Evolutionary conservation across 2,113 vertebrate genomes (phyloP), one percentile per base, ranked within the genome.

Genomic region (Pampusana beccarii): DNA sequence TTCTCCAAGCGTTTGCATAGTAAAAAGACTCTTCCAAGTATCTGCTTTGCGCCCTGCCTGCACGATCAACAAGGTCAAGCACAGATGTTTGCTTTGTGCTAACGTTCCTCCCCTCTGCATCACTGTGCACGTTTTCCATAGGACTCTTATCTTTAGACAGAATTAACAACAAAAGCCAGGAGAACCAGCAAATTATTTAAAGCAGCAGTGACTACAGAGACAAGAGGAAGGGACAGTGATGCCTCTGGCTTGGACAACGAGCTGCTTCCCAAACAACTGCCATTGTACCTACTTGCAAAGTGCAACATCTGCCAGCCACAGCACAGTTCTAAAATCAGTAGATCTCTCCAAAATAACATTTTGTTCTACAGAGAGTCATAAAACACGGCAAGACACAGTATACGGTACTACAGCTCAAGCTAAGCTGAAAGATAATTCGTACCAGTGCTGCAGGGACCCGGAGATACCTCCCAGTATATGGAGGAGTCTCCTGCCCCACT

Each of bases 361-460:
- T 9, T 50, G 15, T 6, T 9, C 66, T 42, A 28, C 71, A 10
- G 31, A n/a, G 33, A 33, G 44, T 1, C 66, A n/a, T 0, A 7
- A 46, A 34, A 3, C 13, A 3, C 0, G 9, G 33, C 34, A 34
- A 80, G 48, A 25, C 11, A 10, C 1, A 3, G 11, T 6, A 3
- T 9, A 1, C 1, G 18, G 36, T 16, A 13, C 25, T 28, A 0
- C n/a, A 53, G 66, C 46, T 48, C 36, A 14, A 23, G 79, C 20
- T 64, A 44, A 10, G 11, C 33, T 44, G 50, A 44, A 9, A 53
- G 26, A 5, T 9, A 12, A 1, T 33, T 19, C 18, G 10, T 11
- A 13, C 5, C 25, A 19, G 70, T 6, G 25, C 40, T 23, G 16
- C 24, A 29, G 69, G 42, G 19, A 46, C 48, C 48, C 24, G 48